Base-by-base conservation (phyloP, 1,140 invertebrate genomes). In the Drosophila carrolli region DNA sequence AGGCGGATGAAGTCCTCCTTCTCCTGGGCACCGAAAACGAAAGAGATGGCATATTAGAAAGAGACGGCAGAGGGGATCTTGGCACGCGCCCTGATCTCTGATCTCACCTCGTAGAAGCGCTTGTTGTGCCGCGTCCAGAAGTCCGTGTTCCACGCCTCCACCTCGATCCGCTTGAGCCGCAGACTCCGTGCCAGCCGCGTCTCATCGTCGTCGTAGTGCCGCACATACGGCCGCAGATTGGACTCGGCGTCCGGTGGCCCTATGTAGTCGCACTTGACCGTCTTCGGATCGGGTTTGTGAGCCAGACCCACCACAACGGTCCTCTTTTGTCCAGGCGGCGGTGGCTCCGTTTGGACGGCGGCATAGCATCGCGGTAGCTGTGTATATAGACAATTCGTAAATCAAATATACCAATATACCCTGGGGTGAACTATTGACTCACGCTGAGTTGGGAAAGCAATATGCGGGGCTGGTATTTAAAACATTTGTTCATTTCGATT, bases 91-190 rank as follows among this genome's bases (percentile, higher is more conserved):
- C 23, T 23, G 23, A 23, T 23, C 23, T 23, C 23, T 23, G 29
- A 0, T 56, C 77, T 38, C 92, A 95, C 95, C 82, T 94, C 78
- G 57, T 93, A 93, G 90, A 96, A 97, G 53, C 93, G 94, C 47
- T 93, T 93, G 91, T 98, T 98, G 78, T 97, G 96, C 63, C 94
- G 93, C 8, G 92, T 93, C 97, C 97, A 98, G 93, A 97, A 97
- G 56, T 94, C 92, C 80, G 97, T 95, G 92, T 97, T 97, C 96
- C 96, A 97, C 66, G 94, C 92, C 78, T 97, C 96, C 0, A 96
- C 95, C 61, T 95, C 94, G 72, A 94, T 93, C 83, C 95, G 94
- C 50, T 94, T 89, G 58, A 94, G 76, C 73, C 96, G 93, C 82
- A 96, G 95, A 75, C 93, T 91, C 76, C 93, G 94, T 86, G 97